A percentile compares a stretch with the other conserved stretches of the same genome.
These are phyloP conservation scores for Polyommatus iphigenia DNA, from an alignment of 2,888 invertebrate species.

Conservation along the genomic window DNA sequence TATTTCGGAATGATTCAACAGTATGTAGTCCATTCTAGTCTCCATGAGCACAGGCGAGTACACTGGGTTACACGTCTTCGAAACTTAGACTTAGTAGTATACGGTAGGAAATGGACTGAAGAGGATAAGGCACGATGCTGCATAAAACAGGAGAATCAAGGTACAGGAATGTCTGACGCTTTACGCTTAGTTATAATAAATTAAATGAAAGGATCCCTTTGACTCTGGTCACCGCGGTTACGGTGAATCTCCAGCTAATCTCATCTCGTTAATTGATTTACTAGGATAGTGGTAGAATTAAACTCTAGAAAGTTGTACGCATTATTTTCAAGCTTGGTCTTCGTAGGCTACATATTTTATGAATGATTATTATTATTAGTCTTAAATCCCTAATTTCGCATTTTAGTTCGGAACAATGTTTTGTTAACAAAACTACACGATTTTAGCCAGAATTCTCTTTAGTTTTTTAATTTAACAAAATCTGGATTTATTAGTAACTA, in stretches of 20 bases:
- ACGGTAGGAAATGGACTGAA: not conserved
- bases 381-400: no score
- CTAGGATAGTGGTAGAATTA: not conserved
- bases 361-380: no score
- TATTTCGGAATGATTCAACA: no score
- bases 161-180: conserved; percentile 16
- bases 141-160: not conserved
- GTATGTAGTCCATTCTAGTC: no score
- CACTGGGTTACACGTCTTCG: no score
- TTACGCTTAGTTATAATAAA: conserved; percentile 18
- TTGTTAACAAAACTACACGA: no score
- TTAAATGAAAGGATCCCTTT: conserved; percentile 14
- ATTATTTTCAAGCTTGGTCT: not conserved
- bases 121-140: not conserved
- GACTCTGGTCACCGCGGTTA: not conserved
- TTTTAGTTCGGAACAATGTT: no score
- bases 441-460: no score
- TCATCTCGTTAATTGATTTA: conserved; percentile 19
- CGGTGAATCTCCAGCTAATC: not conserved
- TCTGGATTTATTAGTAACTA: no score
- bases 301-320: not conserved
- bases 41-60: no score
- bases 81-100: no score
- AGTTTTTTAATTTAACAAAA: no score
- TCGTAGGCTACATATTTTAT: not conserved